Evolutionary conservation across 2,888 invertebrate species (phyloP), one percentile per base, ranked within the genome.

Genomic region (Ditylenchus weischeri): DNA sequence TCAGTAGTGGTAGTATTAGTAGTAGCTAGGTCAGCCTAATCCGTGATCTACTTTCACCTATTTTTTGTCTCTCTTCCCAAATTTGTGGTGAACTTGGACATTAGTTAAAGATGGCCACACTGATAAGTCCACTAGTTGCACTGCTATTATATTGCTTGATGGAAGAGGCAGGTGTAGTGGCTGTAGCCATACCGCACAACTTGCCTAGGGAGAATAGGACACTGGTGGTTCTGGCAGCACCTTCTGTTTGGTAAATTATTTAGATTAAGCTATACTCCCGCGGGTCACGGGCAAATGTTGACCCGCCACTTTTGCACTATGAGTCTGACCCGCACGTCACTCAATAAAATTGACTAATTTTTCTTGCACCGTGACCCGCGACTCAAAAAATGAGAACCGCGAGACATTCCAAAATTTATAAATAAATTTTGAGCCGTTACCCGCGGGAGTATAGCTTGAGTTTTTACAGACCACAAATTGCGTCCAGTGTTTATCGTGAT

Each of bases 191-290:
- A 36, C 54, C 54, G 5, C n/a, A 23, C 13, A 54, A 54, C 13
- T 29, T 54, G 21, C 70, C 43, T 11, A 71, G 72, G 38, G 75
- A 75, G 51, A 74, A 74, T 54, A 57, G 73, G 35, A 75, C 75
- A 21, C 60, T 78, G 47, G 57, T 77, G 36, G 78, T 77, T 29
- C 59, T 77, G 60, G 70, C 73, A 6, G 77, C 77, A 13, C 77
- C 77, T 11, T 76, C 75, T 35, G 68, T 77, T n/a, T 77, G 77
- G 77, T 74, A 62, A 48, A 66, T 48, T n/a, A 59, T 62, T 15
- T 51, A 47, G 36, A n/a, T n/a, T 10, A 43, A 43, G 38, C 29
- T 5, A 43, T 13, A 43, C 43, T 43, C 43, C 43, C 18, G n/a
- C 62, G 38, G 5, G 29, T 29, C 29, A 29, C 29, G 29, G 29